phyloP scores from a whole-genome alignment of 1,140 invertebrate species.

The Fopius arisanus region DNA sequence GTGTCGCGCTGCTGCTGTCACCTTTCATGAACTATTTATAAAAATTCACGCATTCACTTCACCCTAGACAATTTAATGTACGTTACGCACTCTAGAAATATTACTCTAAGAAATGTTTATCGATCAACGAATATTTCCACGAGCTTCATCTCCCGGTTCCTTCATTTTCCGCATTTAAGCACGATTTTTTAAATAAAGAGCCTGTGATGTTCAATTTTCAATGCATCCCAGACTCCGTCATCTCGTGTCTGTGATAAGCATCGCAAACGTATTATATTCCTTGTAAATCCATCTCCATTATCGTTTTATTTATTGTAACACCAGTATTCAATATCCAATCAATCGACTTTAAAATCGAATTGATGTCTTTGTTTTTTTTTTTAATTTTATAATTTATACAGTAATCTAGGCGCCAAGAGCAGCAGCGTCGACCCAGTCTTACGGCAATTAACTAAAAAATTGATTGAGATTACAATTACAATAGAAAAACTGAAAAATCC shows the following conservation, averaged over 20 bases:
- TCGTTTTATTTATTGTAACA: not conserved
- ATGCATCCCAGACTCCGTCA: conserved; percentile 37
- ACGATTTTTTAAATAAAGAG: not conserved
- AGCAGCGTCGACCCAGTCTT: not conserved
- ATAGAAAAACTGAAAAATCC: not conserved
- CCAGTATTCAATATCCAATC: not conserved
- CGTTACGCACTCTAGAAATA: not conserved
- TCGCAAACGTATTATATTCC: conserved; percentile 17
- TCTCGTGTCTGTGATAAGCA: conserved; percentile 53
- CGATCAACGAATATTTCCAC: not conserved
- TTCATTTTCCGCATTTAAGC: not conserved
- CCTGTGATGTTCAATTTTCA: conserved; percentile 18
- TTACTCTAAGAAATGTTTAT: not conserved
- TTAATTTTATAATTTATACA: conserved; percentile 5
- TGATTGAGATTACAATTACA: not conserved
- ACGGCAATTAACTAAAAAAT: not conserved
- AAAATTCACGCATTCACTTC: not conserved
- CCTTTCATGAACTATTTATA: not conserved
- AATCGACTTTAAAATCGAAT: conserved; percentile 18
- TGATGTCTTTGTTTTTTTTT: conserved; percentile 8
- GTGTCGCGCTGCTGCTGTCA: not conserved
- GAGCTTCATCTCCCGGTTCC: not conserved
- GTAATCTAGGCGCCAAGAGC: not conserved
- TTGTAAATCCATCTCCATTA: not conserved
- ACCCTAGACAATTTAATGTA: not conserved